Evolutionary conservation across 2,888 invertebrate species (phyloP).

Genomic region (Aphidoletes aphidimyza): DNA sequence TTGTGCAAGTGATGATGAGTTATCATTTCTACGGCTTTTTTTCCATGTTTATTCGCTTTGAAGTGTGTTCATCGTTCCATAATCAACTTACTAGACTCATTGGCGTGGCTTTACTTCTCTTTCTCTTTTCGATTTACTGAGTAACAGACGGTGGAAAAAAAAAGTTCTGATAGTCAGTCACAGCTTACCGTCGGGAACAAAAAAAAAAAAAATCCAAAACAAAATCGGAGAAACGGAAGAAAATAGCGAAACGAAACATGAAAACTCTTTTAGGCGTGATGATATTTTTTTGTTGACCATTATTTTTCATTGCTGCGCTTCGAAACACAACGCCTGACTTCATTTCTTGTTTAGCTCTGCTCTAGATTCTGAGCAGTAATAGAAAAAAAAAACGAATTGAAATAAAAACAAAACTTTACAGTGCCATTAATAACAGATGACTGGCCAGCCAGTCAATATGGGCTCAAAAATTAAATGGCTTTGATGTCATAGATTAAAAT

Average conservation of each 20-base stretch:
- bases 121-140: neutral
- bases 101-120: neutral
- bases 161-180: too few species aligned
- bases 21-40: constrained; percentile 45
- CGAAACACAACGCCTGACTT: neutral
- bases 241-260: neutral
- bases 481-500: constrained; percentile 4
- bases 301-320: neutral
- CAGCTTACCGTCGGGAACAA: too few species aligned
- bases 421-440: neutral
- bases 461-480: neutral
- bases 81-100: constrained; percentile 16
- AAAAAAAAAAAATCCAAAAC: neutral
- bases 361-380: neutral
- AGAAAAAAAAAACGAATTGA: neutral
- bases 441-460: neutral
- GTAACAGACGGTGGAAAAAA: neutral
- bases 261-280: neutral
- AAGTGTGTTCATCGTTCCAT: constrained; percentile 42
- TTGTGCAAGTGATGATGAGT: constrained; percentile 35
- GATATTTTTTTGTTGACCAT: neutral
- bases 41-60: neutral
- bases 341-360: neutral
- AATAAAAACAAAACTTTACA: too few species aligned
- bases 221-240: constrained; percentile 26